Evolutionary conservation across 2,113 vertebrate species (phyloP).

Genomic region (Noctilio leporinus): DNA sequence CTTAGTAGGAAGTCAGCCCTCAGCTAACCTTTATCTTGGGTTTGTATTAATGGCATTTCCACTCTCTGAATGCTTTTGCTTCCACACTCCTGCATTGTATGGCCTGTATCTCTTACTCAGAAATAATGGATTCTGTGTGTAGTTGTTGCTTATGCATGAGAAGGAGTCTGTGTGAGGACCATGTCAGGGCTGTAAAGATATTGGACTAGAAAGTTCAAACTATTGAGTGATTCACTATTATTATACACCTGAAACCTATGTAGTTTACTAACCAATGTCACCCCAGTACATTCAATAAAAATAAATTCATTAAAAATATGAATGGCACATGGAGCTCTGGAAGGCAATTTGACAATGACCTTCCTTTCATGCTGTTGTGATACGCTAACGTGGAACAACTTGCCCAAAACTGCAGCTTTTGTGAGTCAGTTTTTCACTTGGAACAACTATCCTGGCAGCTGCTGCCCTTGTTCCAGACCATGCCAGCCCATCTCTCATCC

Average conservation of each 20-base stretch:
- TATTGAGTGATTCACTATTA: slow-evolving; percentile 23
- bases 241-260: not conserved
- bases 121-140: not conserved
- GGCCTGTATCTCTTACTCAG: not conserved
- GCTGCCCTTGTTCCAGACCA: not conserved
- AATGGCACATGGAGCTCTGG: slow-evolving; percentile 35
- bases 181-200: not conserved
- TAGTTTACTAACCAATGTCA: too few relatives aligned
- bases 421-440: slow-evolving; percentile 42
- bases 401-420: slow-evolving; percentile 10
- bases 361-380: not conserved
- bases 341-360: not conserved
- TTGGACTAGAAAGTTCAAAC: slow-evolving; percentile 2
- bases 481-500: not conserved
- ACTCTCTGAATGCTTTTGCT: not conserved
- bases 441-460: not conserved
- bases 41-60: not conserved
- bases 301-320: not conserved
- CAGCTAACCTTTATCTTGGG: not conserved
- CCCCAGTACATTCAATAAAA: too few relatives aligned
- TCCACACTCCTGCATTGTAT: not conserved
- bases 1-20: not conserved
- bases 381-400: slow-evolving; percentile 24
- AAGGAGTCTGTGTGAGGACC: not conserved
- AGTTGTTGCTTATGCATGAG: not conserved